Conservation (phyloP, 2,888 invertebrate species). For the Theristus sp. region DNA sequence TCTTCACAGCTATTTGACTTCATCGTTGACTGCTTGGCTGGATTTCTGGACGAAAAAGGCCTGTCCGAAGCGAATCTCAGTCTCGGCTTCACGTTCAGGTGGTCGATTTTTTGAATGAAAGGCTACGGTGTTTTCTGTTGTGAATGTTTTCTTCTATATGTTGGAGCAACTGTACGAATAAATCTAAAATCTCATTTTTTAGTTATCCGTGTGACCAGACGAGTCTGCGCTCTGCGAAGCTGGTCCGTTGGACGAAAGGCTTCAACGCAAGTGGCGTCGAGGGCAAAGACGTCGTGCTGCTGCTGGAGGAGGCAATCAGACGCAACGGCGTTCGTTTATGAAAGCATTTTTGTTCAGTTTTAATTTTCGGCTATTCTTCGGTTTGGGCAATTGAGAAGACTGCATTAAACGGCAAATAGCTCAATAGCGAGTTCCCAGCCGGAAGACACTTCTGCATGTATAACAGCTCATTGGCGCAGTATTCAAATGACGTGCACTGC, state of each 20-base stretch:
- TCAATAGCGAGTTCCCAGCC: background rate
- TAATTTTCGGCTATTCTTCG: no score
- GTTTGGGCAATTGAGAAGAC: background rate
- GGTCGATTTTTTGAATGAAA: background rate
- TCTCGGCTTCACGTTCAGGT: slow-evolving; percentile 70
- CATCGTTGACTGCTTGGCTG: slow-evolving; percentile 75
- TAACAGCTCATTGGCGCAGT: no score
- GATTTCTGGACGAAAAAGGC: slow-evolving; percentile 68
- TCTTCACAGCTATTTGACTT: slow-evolving; percentile 60
- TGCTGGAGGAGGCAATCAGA: slow-evolving; percentile 55
- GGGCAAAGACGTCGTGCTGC: slow-evolving; percentile 67
- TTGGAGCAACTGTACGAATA: background rate
- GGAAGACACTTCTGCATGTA: background rate
- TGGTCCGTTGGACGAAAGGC: slow-evolving; percentile 72
- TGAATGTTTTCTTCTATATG: no score
- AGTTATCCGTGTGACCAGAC: background rate
- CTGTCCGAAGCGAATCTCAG: slow-evolving; percentile 57
- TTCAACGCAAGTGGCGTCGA: slow-evolving; percentile 80
- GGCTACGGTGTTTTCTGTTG: no score
- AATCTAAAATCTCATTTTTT: background rate
- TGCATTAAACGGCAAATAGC: background rate
- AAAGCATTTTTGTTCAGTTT: no score
- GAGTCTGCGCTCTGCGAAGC: background rate
- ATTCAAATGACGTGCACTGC: no score
- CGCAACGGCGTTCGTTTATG: background rate